A percentile compares a stretch with the other conserved stretches of the same genome.
These are phyloP conservation scores for Anhinga rufa DNA, from an alignment of 2,113 vertebrate genomes.

Conservation along the genomic window DNA sequence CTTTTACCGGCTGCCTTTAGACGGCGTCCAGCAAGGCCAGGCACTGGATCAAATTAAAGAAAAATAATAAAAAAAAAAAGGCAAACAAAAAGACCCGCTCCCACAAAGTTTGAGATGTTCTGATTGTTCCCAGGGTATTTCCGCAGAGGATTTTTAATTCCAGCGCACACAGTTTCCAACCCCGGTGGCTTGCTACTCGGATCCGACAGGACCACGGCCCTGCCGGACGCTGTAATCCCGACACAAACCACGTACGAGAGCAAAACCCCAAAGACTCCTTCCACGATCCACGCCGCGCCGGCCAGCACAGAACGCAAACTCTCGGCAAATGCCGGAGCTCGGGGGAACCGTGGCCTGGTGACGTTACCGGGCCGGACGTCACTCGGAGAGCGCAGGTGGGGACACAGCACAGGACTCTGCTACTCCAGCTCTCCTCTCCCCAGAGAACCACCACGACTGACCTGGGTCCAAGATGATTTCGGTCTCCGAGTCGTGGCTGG, in stretches of 20 bases:
- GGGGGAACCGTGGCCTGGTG: not conserved
- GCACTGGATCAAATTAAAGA: not conserved
- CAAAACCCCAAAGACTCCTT: not conserved
- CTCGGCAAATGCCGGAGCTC: not conserved
- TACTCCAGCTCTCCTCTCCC: not conserved
- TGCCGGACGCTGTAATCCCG: accelerated
- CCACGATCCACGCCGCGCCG: accelerated
- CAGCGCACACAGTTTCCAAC: not conserved
- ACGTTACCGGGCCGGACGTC: accelerated
- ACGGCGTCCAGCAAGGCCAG: not conserved
- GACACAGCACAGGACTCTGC: not conserved
- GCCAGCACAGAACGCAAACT: accelerated
- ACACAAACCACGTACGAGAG: no score
- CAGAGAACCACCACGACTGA: not conserved
- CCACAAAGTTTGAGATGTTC: not conserved
- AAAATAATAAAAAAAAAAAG: not conserved
- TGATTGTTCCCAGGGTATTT: not conserved
- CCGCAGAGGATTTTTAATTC: not conserved
- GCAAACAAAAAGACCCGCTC: accelerated
- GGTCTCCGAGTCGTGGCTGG: slow-evolving; percentile 65
- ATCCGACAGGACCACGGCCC: accelerated
- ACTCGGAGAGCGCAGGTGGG: not conserved
- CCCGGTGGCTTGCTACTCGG: not conserved
- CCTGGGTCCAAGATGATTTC: slow-evolving; percentile 69
- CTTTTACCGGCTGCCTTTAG: not conserved